These are phyloP conservation scores for Cryptotermes secundus DNA, from an alignment of 1,140 invertebrate species.

Conservation along the genomic window DNA sequence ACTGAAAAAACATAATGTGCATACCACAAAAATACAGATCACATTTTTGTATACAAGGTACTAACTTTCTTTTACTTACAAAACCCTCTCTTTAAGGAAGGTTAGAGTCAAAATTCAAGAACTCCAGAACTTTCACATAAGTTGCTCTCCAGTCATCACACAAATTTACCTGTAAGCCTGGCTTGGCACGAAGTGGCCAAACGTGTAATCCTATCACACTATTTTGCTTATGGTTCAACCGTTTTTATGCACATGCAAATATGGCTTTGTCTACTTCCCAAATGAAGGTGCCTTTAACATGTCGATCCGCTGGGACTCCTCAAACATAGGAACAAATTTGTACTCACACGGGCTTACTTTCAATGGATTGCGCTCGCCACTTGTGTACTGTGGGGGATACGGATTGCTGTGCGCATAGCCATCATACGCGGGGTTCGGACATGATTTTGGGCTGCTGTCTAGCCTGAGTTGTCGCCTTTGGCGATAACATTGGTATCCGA, in stretches of 20 bases:
- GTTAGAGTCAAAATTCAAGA: no score
- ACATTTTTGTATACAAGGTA: not conserved
- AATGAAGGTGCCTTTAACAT: not conserved
- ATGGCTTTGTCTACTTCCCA: constrained; percentile 22
- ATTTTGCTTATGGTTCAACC: not conserved
- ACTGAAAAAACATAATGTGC: not conserved
- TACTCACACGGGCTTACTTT: constrained; percentile 10
- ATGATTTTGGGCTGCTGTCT: constrained; percentile 1
- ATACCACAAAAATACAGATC: not conserved
- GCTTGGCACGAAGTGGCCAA: not conserved
- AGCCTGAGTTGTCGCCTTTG: constrained; percentile 20
- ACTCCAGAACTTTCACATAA: not conserved
- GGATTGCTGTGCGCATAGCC: constrained; percentile 21
- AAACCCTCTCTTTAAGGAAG: not conserved
- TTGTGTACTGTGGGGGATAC: constrained; percentile 23
- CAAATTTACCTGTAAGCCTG: no score
- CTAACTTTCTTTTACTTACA: not conserved
- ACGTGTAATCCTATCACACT: constrained; percentile 13
- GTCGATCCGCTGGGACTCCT: constrained; percentile 10
- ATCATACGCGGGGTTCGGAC: constrained; percentile 27
- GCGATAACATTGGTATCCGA: not conserved
- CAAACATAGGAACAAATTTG: constrained; percentile 14
- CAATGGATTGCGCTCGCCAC: not conserved
- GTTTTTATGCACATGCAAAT: constrained; percentile 23
- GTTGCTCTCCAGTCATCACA: not conserved